Evolutionary conservation across 2,888 invertebrate genomes (phyloP).

Genomic region (Flexamia atlantica): DNA sequence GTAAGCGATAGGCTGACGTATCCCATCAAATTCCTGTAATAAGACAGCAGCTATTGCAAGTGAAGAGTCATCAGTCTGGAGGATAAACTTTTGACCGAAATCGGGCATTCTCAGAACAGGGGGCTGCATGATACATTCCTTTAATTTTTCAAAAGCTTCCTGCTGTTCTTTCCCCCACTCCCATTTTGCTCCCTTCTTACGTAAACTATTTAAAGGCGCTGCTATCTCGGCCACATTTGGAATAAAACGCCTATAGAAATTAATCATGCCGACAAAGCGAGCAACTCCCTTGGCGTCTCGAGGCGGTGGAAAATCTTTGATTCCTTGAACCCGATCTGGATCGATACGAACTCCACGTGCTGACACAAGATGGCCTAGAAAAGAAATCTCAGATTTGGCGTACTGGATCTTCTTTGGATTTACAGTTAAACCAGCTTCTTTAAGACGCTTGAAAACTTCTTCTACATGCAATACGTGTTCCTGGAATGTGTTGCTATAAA

Average conservation of each 20-base stretch:
- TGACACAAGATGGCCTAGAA: no score
- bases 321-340: no score
- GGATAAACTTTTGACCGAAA: slow-evolving; percentile 43
- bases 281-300: no score
- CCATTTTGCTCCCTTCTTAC: slow-evolving; percentile 17
- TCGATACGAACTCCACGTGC: no score
- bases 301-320: no score
- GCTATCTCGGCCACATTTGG: slow-evolving; percentile 30
- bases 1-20: slow-evolving; percentile 34
- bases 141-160: slow-evolving; percentile 33
- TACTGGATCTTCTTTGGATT: no score
- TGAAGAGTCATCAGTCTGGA: slow-evolving; percentile 45
- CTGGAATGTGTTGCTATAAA: no score
- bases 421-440: no score
- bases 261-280: no score
- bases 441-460: no score
- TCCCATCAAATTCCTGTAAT: slow-evolving; percentile 2
- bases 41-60: slow-evolving; percentile 11
- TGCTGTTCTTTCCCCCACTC: slow-evolving; percentile 29
- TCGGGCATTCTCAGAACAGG: slow-evolving; percentile 49
- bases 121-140: neutral
- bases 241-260: slow-evolving; percentile 48
- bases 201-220: slow-evolving; percentile 48
- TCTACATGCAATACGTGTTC: no score
- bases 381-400: no score